Evolutionary conservation across 1,140 invertebrate genomes (phyloP), one percentile per base, ranked within the genome.

Genomic region (Adelges cooleyi): DNA sequence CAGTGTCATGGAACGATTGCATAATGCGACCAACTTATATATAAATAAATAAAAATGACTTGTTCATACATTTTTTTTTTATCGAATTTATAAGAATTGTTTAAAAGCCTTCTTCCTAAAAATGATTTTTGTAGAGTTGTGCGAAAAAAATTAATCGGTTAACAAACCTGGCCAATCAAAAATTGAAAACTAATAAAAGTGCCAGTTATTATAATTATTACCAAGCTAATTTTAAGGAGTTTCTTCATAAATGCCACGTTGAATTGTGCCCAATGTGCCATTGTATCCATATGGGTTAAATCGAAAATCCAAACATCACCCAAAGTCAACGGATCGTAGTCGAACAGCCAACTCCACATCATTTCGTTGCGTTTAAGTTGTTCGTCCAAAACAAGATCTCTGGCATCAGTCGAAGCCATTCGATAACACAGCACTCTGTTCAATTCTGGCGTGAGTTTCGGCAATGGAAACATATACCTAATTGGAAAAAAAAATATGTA

Each of bases 261-360:
- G 11, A 62, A 48, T 8, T 48, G 56, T 0, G 40, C 40, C 56
- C 56, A 62, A 29, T 20, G 23, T 27, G 56, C 42, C 42, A 62
- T 46, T 1, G 56, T 15, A 9, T 27, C 25, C 56, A 62, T 48
- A 9, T 62, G 29, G 2, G 22, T 62, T 9, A 46, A 8, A 20
- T 62, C 56, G 10, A 62, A 62, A 20, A 62, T 48, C 56, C 56
- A 62, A 4, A 62, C 18, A 22, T 62, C 15, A 1, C 56, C 17
- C 6, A 46, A 20, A 2, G 56, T 62, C 17, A 62, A 20, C 13
- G 1, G 1, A 25, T 62, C 56, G 8, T 62, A 6, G 13, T 48
- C 11, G 2, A 62, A 62, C 27, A 62, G 29, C 56, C 42, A 62
- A 17, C 36, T 62, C 56, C 56, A 62, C 56, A 62, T 62, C 25